These are phyloP conservation scores for Antheraea pernyi DNA, from an alignment of 1,140 invertebrate genomes.

Conservation along the genomic window DNA sequence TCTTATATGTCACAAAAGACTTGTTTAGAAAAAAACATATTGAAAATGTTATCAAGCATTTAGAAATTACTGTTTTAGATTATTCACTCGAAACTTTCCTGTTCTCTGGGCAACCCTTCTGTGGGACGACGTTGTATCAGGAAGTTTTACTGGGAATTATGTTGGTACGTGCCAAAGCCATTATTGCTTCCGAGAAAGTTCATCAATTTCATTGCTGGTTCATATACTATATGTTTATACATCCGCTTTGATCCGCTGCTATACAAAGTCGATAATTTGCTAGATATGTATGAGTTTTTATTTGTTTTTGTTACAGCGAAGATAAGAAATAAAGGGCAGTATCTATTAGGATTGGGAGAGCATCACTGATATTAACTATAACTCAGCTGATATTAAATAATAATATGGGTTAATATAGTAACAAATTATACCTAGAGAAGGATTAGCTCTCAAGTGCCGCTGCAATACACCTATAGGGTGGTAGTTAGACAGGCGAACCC, in stretches of 20 bases:
- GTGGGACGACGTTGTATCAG: slow-evolving; percentile 52
- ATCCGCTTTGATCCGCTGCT: background rate
- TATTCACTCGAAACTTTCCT: background rate
- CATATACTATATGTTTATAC: background rate
- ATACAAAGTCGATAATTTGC: background rate
- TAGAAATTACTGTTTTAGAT: background rate
- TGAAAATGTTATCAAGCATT: background rate
- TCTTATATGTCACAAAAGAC: too few species aligned
- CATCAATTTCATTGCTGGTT: slow-evolving; percentile 77
- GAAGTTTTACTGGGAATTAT: slow-evolving; percentile 80
- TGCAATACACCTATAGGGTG: too few species aligned
- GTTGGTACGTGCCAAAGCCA: slow-evolving; percentile 80
- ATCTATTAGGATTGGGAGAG: background rate
- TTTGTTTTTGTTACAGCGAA: background rate
- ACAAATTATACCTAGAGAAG: too few species aligned
- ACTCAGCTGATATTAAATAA: too few species aligned
- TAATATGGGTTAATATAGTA: too few species aligned
- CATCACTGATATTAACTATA: too few species aligned
- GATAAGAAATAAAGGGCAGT: background rate
- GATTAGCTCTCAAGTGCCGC: too few species aligned
- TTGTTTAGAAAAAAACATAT: background rate
- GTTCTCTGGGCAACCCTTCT: slow-evolving; percentile 43
- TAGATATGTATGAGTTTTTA: background rate
- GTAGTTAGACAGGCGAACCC: too few species aligned
- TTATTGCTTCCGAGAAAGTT: slow-evolving; percentile 79